Conservation (phyloP, 2,888 invertebrate genomes). For the Xestia rhomboidea region DNA sequence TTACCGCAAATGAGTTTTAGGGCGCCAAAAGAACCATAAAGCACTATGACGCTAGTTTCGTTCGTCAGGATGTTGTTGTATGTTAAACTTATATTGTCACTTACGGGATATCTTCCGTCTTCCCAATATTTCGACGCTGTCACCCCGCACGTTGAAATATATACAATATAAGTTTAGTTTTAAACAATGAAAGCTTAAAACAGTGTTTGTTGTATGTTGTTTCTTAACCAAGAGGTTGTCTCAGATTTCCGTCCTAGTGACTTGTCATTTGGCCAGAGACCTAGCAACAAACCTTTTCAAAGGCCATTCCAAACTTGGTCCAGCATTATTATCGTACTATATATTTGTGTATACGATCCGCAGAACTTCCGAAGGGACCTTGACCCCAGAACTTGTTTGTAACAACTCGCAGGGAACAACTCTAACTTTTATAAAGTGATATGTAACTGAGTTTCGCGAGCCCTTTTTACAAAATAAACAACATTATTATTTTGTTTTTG, state of each 20-base stretch:
- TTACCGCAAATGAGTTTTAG: no score
- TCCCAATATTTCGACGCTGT: no score
- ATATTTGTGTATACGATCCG: constrained; percentile 16
- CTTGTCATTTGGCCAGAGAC: not conserved
- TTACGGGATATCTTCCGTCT: no score
- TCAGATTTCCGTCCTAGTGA: not conserved
- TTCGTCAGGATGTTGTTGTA: not conserved
- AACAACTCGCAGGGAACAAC: constrained; percentile 11
- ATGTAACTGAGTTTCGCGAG: constrained; percentile 19
- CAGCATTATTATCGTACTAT: constrained; percentile 10
- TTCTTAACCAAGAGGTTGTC: not conserved
- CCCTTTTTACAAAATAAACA: constrained; percentile 39
- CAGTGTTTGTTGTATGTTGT: not conserved
- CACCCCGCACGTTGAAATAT: no score
- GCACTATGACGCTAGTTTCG: not conserved
- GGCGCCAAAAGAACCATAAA: not conserved
- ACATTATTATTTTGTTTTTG: constrained; percentile 22
- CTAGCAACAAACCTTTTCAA: constrained; percentile 3
- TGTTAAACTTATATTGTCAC: no score
- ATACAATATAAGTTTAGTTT: no score
- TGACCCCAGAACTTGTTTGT: constrained; percentile 37
- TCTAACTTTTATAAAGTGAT: constrained; percentile 38
- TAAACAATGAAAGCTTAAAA: no score
- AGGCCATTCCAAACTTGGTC: not conserved
- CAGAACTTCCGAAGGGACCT: constrained; percentile 2